Conservation (phyloP, 1,140 invertebrate genomes). For the Hyles euphorbiae region DNA sequence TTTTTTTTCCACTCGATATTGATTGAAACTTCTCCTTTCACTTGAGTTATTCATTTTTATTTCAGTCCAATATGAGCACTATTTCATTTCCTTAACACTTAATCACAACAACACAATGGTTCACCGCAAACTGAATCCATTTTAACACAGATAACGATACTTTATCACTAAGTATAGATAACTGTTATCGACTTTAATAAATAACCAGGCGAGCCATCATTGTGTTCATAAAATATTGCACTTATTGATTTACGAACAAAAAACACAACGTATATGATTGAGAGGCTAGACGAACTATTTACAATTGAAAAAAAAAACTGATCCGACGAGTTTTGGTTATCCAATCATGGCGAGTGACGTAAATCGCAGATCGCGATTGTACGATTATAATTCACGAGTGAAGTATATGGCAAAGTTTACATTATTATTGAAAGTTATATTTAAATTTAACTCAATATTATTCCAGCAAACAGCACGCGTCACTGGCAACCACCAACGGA, state of each 20-base stretch:
- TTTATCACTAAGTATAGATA: slow-evolving; percentile 49
- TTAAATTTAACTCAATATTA: slow-evolving; percentile 5
- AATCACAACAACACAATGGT: slow-evolving; percentile 29
- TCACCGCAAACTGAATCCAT: slow-evolving; percentile 30
- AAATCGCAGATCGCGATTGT: slow-evolving; percentile 23
- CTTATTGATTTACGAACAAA: slow-evolving; percentile 22
- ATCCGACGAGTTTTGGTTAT: slow-evolving; percentile 49
- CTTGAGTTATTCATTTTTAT: slow-evolving; percentile 36
- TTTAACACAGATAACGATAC: slow-evolving; percentile 42
- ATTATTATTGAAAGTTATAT: not conserved
- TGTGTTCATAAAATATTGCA: slow-evolving; percentile 4
- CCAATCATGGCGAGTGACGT: slow-evolving; percentile 49
- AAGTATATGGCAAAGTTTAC: slow-evolving; percentile 1
- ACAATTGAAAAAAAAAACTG: slow-evolving; percentile 58
- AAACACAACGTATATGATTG: slow-evolving; percentile 31
- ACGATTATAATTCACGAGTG: slow-evolving; percentile 14
- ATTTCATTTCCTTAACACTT: slow-evolving; percentile 32
- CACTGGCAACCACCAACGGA: slow-evolving; percentile 31
- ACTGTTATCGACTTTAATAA: slow-evolving; percentile 34
- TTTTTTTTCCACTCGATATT: slow-evolving; percentile 13
- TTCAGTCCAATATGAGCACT: slow-evolving; percentile 12
- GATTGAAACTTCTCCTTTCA: slow-evolving; percentile 14
- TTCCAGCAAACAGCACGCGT: slow-evolving; percentile 27
- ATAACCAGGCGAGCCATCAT: slow-evolving; percentile 9
- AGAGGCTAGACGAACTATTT: slow-evolving; percentile 50